Conservation (phyloP, 2,797 vertebrate species). For the Okamejei kenojei region DNA sequence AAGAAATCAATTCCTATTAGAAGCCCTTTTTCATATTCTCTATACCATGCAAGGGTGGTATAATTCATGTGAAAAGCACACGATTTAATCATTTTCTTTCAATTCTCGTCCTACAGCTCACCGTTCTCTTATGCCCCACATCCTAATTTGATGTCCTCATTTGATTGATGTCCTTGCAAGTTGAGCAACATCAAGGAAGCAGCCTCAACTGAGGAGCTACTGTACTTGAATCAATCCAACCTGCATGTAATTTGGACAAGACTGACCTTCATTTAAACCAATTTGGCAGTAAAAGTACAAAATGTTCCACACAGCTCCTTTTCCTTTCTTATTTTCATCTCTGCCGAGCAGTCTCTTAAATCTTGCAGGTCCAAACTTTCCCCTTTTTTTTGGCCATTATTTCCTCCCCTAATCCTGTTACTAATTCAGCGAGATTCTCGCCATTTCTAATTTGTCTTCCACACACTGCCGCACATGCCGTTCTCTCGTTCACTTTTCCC, state of each 20-base stretch:
- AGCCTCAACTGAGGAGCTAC: not conserved
- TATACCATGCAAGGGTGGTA: not conserved
- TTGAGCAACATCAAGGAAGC: not conserved
- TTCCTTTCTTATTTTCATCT: not conserved
- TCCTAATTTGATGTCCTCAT: not conserved
- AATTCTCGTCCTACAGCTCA: not conserved
- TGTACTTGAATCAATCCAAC: not conserved
- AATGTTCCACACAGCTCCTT: not conserved
- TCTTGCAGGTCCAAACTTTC: not conserved
- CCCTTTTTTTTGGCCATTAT: conserved; percentile 14
- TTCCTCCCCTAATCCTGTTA: conserved; percentile 1
- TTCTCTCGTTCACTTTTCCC: not conserved
- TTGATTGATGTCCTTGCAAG: not conserved
- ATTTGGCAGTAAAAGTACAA: not conserved
- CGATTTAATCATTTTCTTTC: not conserved
- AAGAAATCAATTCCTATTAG: too few relatives aligned
- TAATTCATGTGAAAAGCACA: not conserved
- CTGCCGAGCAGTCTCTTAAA: not conserved
- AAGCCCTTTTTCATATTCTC: not conserved
- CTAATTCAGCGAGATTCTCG: conserved; percentile 30
- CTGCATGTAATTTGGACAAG: not conserved
- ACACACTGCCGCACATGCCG: conserved; percentile 27
- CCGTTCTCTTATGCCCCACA: not conserved
- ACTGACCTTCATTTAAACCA: not conserved
- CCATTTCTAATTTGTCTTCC: conserved; percentile 33